Evolutionary conservation across 2,888 invertebrate genomes (phyloP), one percentile per base, ranked within the genome.

Genomic region (Metopia argyrocephala): DNA sequence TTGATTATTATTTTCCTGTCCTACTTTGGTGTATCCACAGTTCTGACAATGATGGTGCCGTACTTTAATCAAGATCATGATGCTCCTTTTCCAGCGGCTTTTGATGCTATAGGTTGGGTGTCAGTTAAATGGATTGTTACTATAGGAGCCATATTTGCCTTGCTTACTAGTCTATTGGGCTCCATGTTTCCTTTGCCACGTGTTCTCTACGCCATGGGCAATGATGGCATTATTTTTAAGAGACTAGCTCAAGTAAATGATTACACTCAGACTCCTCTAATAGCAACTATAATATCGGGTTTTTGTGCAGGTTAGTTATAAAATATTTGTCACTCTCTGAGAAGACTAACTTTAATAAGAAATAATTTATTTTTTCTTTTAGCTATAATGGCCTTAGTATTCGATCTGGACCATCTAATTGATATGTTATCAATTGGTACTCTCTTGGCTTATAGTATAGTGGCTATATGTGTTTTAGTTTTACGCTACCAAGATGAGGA

Each of bases 391-490:
- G 96, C 97, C 0, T 92, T 96, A 0, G 89, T 97, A n/a, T 97
- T 98, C 89, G 95, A 98, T 91, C 91, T 98, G 79, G 93, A 96
- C 80, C 97, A 97, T 87, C 91, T 98, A 76, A 97, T 98, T 80
- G 97, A 98, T 86, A 98, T 98, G 95, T 97, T 98, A 96, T 97
- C 97, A 7, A 98, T 98, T 85, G 96, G 96, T 12, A 97, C 97
- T 0, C 91, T 97, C 1, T 92, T 97, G 68, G 97, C 97, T 0
- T 98, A 98, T 89, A 96, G 97, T 2, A 97, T 98, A 83, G 98
- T 98, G 0, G 96, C 97, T 1, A 94, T 96, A 75, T 96, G 96
- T 85, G 97, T 98, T 2, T 92, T 98, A 7, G 93, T 98, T 69
- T 92, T 98, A 38, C 94, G 98, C 92, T 97, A 92, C 57, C 89